Conservation (phyloP, 92 coral and sea anemone genomes). For the Palythoa caribaeorum region DNA sequence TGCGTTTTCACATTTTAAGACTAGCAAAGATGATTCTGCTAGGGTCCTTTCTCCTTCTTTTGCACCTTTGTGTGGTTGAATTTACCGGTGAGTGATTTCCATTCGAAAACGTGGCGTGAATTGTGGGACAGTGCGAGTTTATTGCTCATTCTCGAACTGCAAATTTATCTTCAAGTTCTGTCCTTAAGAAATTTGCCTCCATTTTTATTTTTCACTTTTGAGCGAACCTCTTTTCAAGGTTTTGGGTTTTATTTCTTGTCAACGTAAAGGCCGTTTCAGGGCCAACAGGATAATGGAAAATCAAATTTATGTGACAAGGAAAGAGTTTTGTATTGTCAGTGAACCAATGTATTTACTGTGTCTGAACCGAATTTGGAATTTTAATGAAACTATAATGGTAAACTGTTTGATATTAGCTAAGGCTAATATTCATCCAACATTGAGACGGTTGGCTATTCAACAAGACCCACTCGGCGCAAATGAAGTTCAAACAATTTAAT, state of each 20-base stretch:
- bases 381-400: background rate
- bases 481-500: no score
- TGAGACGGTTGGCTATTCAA: background rate
- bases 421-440: background rate
- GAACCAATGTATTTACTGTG: background rate
- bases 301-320: no score
- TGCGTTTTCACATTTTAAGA: constrained; percentile 23
- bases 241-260: no score
- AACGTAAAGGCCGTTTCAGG: no score
- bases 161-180: background rate
- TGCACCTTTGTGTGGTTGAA: constrained; percentile 22
- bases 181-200: background rate
- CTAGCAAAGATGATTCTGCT: constrained; percentile 27
- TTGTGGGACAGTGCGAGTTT: background rate
- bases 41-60: constrained; percentile 11
- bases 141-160: no score
- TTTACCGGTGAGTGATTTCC: constrained; percentile 12
- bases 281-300: no score
- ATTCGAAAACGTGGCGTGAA: background rate
- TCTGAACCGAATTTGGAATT: background rate
- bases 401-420: background rate
- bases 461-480: no score
- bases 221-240: background rate
- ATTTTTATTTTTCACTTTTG: background rate
- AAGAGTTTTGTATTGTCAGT: background rate